Conservation (phyloP, 2,888 invertebrate genomes). For the Zygothrica quintamaculata region DNA sequence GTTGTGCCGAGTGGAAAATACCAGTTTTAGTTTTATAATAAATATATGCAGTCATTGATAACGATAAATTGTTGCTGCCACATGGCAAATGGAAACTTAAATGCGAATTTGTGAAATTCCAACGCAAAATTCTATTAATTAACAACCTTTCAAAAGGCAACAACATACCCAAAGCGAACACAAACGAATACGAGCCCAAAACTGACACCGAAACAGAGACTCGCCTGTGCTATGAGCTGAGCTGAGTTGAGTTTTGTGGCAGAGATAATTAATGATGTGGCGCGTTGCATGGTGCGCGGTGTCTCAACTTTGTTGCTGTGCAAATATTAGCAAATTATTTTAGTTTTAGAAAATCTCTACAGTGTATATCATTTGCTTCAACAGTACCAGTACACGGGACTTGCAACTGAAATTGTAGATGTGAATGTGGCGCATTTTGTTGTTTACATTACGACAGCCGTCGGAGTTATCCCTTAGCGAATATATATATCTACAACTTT, state of each 20-base stretch:
- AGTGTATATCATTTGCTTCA: not conserved
- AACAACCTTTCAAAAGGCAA: constrained; percentile 57
- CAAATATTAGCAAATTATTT: constrained; percentile 82
- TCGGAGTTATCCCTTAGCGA: constrained; percentile 50
- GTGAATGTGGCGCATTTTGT: constrained; percentile 17
- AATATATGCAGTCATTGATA: constrained; percentile 38
- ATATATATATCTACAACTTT: too few relatives aligned
- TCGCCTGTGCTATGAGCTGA: constrained; percentile 4
- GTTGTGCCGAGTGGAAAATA: not conserved
- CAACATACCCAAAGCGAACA: constrained; percentile 13
- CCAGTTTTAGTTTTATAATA: constrained; percentile 4
- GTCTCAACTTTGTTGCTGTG: constrained; percentile 66
- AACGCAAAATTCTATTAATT: constrained; percentile 67
- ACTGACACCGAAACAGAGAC: constrained; percentile 30
- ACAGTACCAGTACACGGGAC: not conserved
- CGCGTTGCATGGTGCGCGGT: constrained; percentile 41
- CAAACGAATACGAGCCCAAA: constrained; percentile 28
- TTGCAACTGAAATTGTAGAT: not conserved
- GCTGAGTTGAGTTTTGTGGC: constrained; percentile 53
- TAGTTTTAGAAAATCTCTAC: constrained; percentile 69
- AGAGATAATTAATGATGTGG: constrained; percentile 76
- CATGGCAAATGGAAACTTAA: constrained; percentile 20
- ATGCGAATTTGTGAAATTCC: constrained; percentile 69
- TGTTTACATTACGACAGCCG: constrained; percentile 59
- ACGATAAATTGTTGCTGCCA: constrained; percentile 16